Conservation (phyloP, 2,888 invertebrate genomes). For the Tromatobia lineatoria region DNA sequence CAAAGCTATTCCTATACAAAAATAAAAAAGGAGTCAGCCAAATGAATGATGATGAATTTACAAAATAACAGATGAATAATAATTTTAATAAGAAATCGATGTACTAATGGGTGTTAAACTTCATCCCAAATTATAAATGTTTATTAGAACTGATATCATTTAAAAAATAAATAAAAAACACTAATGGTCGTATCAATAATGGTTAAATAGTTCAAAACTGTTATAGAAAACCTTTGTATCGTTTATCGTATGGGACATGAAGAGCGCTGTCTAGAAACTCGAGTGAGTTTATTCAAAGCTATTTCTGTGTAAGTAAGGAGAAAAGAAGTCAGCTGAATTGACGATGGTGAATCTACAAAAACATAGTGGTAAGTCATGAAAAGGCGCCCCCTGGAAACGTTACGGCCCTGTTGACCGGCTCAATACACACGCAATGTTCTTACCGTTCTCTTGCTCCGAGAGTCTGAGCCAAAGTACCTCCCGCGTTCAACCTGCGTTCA, state of each 20-base stretch:
- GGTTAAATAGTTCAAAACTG: too few species aligned
- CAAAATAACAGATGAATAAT: too few species aligned
- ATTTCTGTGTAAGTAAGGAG: not conserved
- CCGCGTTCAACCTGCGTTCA: constrained; percentile 82
- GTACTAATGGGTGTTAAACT: not conserved
- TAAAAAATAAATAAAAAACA: too few species aligned
- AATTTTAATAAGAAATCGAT: too few species aligned
- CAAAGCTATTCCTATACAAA: too few species aligned
- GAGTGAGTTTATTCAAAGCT: not conserved
- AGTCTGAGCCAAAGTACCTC: constrained; percentile 71
- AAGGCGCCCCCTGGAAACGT: constrained; percentile 60
- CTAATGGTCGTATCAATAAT: too few species aligned
- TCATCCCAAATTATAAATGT: not conserved
- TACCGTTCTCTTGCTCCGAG: constrained; percentile 39
- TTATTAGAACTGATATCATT: too few species aligned
- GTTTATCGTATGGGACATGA: not conserved
- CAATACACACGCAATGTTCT: constrained; percentile 51
- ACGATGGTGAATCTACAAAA: constrained; percentile 45
- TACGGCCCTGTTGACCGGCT: constrained; percentile 63
- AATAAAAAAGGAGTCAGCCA: too few species aligned
- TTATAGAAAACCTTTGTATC: not conserved
- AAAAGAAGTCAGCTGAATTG: constrained; percentile 2
- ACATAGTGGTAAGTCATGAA: constrained; percentile 41
- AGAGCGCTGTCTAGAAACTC: not conserved
- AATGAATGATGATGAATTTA: too few species aligned